Evolutionary conservation across 1,140 invertebrate species (phyloP), one percentile per base, ranked within the genome.

Genomic region (Drosophila takahashii): DNA sequence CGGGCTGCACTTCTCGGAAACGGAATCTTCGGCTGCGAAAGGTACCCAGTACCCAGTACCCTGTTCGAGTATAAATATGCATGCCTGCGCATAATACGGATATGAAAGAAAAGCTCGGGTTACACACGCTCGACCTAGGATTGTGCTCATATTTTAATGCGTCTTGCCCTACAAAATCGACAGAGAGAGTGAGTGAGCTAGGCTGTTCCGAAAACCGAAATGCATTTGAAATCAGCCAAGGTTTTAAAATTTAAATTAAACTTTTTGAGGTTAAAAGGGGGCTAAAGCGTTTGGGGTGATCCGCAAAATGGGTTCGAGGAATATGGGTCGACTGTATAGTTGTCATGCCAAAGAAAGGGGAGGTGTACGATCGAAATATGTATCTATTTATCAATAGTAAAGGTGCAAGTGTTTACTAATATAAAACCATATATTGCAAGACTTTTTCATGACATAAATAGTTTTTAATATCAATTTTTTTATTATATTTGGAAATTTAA

Each of bases 41-140:
- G 62, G 48, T 69, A 45, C 44, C 62, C 56, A 54, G 44, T 22
- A 22, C 22, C 22, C 22, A 57, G 42, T 44, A 9, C 22, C 47
- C n/a, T 5, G 16, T 18, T 10, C 3, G n/a, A 4, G 44, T 89
- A 87, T 87, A 79, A 87, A 89, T 89, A 89, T 87, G 83, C 83
- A 87, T 87, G 83, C 71, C 84, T 51, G 84, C 71, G 84, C 83
- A 87, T 87, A 87, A 85, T 85, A 78, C 78, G 76, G 74, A 62
- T 85, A 81, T 79, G 77, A 85, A 81, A 77, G 64, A 79, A 85
- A 86, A 86, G 77, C 81, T 85, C 81, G 57, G 81, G 73, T 85
- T 85, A 81, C 81, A 85, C 77, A 85, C 81, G 65, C 57, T 58
- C 76, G 75, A 87, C 79, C 83, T 60, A 87, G 78, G 83, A 65